Conservation (phyloP, 2,113 vertebrate genomes). For the Crotalus horridus region DNA sequence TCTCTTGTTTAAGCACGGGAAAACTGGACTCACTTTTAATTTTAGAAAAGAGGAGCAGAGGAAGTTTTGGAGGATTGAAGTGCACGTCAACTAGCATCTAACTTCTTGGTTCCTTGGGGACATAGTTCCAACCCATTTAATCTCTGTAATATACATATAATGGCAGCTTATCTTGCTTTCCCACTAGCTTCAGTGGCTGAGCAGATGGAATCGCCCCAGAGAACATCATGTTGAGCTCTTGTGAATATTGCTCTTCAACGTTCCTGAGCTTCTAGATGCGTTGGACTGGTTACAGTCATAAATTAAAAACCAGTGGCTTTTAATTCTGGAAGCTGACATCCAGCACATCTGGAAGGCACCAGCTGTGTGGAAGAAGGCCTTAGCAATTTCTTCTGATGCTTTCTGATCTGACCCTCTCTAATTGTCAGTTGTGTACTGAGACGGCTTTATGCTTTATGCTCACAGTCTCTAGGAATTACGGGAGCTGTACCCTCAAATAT, state of each 20-base stretch:
- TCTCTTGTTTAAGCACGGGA: not conserved
- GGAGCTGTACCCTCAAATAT: not conserved
- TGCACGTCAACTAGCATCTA: not conserved
- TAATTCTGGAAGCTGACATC: not conserved
- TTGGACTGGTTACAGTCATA: not conserved
- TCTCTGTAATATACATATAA: not conserved
- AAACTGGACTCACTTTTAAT: not conserved
- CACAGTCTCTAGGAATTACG: not conserved
- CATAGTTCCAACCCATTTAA: not conserved
- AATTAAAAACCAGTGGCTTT: not conserved
- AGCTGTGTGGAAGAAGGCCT: not conserved
- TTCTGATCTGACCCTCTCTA: not conserved
- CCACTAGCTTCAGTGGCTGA: not conserved
- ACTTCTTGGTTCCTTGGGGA: not conserved
- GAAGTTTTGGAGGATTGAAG: not conserved
- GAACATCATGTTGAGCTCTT: not conserved
- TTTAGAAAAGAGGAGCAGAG: not conserved
- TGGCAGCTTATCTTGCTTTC: not conserved
- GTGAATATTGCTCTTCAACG: not conserved
- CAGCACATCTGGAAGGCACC: not conserved
- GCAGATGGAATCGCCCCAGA: not conserved
- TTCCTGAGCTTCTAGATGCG: not conserved
- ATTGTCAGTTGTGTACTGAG: not conserved
- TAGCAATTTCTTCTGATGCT: not conserved
- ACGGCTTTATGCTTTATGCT: not conserved